phyloP scores from a whole-genome alignment of 2,797 vertebrate species.

The Eremophila alpestris region DNA sequence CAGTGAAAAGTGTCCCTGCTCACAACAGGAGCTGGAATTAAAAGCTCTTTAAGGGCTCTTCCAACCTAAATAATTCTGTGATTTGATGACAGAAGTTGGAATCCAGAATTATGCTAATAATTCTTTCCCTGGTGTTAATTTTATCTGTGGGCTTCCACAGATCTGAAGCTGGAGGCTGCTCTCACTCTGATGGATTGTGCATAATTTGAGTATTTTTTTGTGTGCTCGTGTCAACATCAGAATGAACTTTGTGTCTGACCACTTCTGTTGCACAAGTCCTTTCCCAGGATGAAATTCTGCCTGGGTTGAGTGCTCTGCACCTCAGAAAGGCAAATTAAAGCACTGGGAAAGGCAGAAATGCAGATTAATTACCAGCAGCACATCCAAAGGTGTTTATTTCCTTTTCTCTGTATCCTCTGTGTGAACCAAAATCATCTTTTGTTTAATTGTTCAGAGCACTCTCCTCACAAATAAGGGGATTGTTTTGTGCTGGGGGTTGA shows the following conservation, averaged over 20 bases:
- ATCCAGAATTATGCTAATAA: not conserved
- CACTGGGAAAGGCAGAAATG: not conserved
- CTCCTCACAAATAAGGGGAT: accelerated
- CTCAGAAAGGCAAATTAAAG: not conserved
- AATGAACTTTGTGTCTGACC: not conserved
- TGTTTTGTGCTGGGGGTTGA: accelerated
- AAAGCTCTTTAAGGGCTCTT: not conserved
- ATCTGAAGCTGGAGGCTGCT: not conserved
- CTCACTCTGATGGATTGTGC: not conserved
- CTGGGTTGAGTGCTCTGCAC: not conserved
- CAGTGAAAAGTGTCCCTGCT: not conserved
- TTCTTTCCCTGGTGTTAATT: not conserved
- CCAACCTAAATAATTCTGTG: not conserved
- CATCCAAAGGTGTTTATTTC: not conserved
- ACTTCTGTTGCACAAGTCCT: not conserved
- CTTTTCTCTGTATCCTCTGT: accelerated
- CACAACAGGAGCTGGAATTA: accelerated
- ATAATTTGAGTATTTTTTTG: not conserved
- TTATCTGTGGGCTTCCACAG: accelerated
- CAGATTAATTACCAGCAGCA: accelerated
- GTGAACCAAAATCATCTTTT: accelerated
- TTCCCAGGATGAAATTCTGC: not conserved
- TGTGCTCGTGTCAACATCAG: accelerated
- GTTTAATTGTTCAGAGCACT: accelerated
- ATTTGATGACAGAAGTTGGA: not conserved